Conservation (phyloP, 1,140 invertebrate genomes). For the Nixonia krombeini region DNA sequence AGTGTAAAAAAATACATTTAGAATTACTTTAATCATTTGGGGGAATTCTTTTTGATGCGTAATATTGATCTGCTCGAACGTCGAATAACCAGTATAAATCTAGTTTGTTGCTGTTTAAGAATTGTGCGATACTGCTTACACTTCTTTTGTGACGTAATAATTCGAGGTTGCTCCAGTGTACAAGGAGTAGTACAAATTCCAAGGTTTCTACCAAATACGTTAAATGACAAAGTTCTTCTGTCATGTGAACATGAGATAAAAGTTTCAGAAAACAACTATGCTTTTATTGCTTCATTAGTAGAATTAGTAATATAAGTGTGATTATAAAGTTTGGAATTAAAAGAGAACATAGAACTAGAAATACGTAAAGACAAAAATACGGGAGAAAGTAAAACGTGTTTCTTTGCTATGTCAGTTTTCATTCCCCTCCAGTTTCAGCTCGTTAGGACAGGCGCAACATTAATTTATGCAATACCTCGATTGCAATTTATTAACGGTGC, state of each 20-base stretch:
- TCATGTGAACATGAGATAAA: not conserved
- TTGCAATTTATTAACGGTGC: conserved; percentile 8
- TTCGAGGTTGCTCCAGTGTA: too few species aligned
- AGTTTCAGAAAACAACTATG: not conserved
- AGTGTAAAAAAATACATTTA: too few species aligned
- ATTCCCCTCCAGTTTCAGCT: conserved; percentile 33
- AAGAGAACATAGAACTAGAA: not conserved
- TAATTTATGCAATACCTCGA: conserved; percentile 17
- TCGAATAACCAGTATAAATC: too few species aligned
- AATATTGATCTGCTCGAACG: too few species aligned
- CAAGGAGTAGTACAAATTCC: conserved; percentile 7
- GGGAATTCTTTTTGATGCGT: too few species aligned
- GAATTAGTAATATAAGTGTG: conserved; percentile 5
- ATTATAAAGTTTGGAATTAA: conserved; percentile 18
- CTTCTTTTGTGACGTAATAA: too few species aligned
- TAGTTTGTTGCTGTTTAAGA: too few species aligned
- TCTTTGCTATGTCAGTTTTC: conserved; percentile 15
- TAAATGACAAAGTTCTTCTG: not conserved
- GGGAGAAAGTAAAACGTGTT: conserved; percentile 8
- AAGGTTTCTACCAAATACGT: not conserved
- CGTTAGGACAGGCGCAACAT: conserved; percentile 8
- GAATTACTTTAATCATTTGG: too few species aligned
- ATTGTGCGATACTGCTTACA: too few species aligned
- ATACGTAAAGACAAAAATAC: not conserved
- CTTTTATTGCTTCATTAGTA: not conserved